These are phyloP conservation scores for Nymphalis c-album DNA, from an alignment of 2,888 invertebrate species.

Conservation along the genomic window DNA sequence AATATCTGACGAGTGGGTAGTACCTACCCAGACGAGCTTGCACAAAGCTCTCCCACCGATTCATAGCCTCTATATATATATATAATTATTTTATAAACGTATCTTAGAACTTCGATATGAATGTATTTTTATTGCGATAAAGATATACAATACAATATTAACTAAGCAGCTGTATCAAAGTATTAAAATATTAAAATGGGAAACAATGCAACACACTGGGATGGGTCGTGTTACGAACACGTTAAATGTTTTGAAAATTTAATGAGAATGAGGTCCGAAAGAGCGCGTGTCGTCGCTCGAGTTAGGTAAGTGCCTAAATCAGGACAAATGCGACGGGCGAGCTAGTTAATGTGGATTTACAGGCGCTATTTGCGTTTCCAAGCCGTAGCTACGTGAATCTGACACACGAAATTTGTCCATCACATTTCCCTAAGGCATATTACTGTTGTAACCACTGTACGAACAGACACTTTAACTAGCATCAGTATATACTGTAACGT, in stretches of 20 bases:
- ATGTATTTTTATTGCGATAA: too few relatives aligned
- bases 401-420: slow-evolving; percentile 4
- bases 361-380: slow-evolving; percentile 16
- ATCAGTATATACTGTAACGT: too few relatives aligned
- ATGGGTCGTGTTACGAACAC: neutral
- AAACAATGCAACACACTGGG: neutral
- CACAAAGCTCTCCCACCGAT: too few relatives aligned
- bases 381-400: slow-evolving; percentile 13
- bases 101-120: too few relatives aligned
- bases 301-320: slow-evolving; percentile 23
- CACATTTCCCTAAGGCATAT: neutral
- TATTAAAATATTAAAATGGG: slow-evolving; percentile 16
- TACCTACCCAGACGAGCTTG: too few relatives aligned
- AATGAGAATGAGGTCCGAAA: slow-evolving; percentile 17
- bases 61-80: too few relatives aligned
- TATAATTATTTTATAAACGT: too few relatives aligned
- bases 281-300: slow-evolving; percentile 7
- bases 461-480: neutral
- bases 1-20: too few relatives aligned
- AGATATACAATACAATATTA: too few relatives aligned
- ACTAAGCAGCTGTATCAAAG: too few relatives aligned
- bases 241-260: slow-evolving; percentile 16
- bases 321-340: slow-evolving; percentile 26
- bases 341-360: slow-evolving; percentile 29
- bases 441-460: neutral